These are phyloP conservation scores for Halictus ligatus DNA, from an alignment of 2,888 invertebrate genomes.

Conservation along the genomic window DNA sequence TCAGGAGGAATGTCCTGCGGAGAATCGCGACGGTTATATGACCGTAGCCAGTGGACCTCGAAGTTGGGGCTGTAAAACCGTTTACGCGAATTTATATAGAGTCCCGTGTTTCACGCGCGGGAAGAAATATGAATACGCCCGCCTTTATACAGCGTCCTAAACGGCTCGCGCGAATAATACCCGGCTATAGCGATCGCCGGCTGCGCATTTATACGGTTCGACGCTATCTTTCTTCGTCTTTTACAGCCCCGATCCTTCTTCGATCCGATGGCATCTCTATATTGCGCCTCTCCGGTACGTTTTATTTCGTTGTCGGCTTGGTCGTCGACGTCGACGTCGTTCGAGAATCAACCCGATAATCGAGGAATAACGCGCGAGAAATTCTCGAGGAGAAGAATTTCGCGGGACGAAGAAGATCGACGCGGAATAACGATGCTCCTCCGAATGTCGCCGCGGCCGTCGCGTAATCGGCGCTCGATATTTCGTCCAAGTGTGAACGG, in stretches of 20 bases:
- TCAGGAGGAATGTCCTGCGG: not conserved
- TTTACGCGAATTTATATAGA: conserved; percentile 78
- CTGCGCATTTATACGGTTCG: conserved; percentile 53
- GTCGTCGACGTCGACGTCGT: conserved; percentile 12
- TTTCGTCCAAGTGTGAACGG: not conserved
- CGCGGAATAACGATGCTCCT: conserved; percentile 25
- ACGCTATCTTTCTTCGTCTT: conserved; percentile 40
- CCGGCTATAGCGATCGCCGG: conserved; percentile 40
- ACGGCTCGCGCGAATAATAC: conserved; percentile 69
- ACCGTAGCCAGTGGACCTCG: conserved; percentile 67
- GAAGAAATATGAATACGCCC: conserved; percentile 74
- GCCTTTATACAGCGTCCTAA: conserved; percentile 74
- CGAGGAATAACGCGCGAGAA: conserved; percentile 31
- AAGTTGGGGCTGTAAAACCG: conserved; percentile 73
- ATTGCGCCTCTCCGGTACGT: conserved; percentile 28
- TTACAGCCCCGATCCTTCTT: conserved; percentile 42
- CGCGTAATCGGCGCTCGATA: conserved; percentile 11
- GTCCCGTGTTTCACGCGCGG: conserved; percentile 55
- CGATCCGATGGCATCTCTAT: conserved; percentile 55
- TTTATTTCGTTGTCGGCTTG: conserved; percentile 32
- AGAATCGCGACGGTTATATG: conserved; percentile 35
- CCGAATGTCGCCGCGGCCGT: not conserved
- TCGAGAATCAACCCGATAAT: conserved; percentile 54
- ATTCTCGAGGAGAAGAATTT: conserved; percentile 8
- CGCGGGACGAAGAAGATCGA: not conserved